Evolutionary conservation across 2,797 vertebrate species (phyloP).

Genomic region (Onychomys leucogaster): DNA sequence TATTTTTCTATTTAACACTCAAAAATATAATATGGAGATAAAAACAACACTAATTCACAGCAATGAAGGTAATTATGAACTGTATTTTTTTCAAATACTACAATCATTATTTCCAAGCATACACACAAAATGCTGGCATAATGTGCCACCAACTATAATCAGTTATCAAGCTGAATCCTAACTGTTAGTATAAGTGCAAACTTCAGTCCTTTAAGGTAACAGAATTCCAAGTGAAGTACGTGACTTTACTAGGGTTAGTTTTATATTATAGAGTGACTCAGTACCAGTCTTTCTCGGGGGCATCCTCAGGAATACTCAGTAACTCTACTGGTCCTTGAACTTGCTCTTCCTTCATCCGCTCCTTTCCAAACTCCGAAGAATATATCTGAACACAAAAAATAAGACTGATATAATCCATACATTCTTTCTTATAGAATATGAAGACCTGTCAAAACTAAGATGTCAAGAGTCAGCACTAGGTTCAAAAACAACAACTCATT

Average conservation of each 20-base stretch:
- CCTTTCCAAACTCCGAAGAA: slow-evolving; percentile 95
- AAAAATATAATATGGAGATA: slow-evolving; percentile 37
- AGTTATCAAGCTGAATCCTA: background rate
- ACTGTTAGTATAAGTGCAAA: background rate
- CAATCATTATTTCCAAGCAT: slow-evolving; percentile 47
- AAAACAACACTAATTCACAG: slow-evolving; percentile 46
- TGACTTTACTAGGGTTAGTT: slow-evolving; percentile 36
- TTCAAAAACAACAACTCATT: slow-evolving; percentile 49
- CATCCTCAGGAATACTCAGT: slow-evolving; percentile 92
- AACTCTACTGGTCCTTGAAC: slow-evolving; percentile 94
- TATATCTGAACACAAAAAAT: slow-evolving; percentile 90
- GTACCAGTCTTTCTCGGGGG: slow-evolving; percentile 91
- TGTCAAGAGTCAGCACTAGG: slow-evolving; percentile 20
- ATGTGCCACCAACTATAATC: background rate
- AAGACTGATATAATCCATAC: slow-evolving; percentile 27
- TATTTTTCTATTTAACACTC: slow-evolving; percentile 58
- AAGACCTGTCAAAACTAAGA: background rate
- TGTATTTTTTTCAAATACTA: slow-evolving; percentile 11
- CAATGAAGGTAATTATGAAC: slow-evolving; percentile 21
- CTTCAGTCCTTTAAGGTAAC: background rate
- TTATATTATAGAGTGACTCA: slow-evolving; percentile 61
- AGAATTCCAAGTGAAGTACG: slow-evolving; percentile 57
- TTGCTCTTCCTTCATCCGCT: slow-evolving; percentile 91
- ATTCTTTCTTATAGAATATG: slow-evolving; percentile 26
- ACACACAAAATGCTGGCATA: background rate